Base-by-base conservation (phyloP, 2,888 invertebrate species). In the Drosophila lacicola region DNA sequence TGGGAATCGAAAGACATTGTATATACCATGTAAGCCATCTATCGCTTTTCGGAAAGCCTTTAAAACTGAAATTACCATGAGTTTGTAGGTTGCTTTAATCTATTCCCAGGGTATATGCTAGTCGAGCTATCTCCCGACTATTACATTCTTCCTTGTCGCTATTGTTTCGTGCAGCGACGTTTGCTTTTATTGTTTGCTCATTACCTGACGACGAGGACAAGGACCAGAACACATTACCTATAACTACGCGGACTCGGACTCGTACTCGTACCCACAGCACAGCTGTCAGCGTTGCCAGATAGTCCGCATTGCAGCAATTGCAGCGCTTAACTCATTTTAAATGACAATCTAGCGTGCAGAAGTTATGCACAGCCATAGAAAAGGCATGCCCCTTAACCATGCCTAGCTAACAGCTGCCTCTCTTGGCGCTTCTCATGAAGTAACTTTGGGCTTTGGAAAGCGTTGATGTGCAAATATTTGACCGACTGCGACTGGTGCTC, bases 311-410 rank as follows among this genome's bases (percentile, higher is more conserved):
- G 83, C 83, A 83, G 83, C 84, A 82, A 67, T 85, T 72, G 79
- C 75, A 53, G 67, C 75, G 76, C 82, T 89, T 90, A 91, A 91
- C 87, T 90, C 85, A 86, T 90, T 89, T 83, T 82, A 91, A 91
- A 90, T 89, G 90, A 90, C 90, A 91, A 88, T 89, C 89, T 91
- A 83, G 90, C 90, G 91, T 90, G 90, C 89, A 76, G 61, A 84
- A 86, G 75, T 80, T 83, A 88, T 88, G 81, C 80, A 79, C 65
- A 51, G 45, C 42, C 53, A 49, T 11, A 39, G 55, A 56, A 46
- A 46, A 39, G 45, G 33, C 10, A 5, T 11, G 13, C 37, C 6
- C 21, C 14, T 3, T 5, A 2, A 8, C 14, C 36, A 5, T 29
- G 0, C 9, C 19, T n/a, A 25, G 25, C 13, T n/a, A 36, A 46